A percentile compares a stretch with the other conserved stretches of the same genome.
Conservation (phyloP, 2,113 vertebrate genomes). For the Eurystomus gularis region DNA sequence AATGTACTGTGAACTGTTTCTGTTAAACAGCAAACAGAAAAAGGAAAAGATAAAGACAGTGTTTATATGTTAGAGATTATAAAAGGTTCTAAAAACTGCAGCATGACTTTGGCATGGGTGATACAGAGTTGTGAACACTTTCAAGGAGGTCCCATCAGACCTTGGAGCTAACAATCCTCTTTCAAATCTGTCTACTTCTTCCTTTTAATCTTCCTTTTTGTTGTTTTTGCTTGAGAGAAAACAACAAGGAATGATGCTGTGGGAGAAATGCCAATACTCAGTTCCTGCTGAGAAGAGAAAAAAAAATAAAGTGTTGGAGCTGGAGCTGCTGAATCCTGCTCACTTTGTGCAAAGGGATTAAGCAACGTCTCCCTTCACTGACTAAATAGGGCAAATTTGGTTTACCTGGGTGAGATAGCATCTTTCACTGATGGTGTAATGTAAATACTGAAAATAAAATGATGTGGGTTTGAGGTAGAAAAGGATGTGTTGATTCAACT, state of each 20-base stretch:
- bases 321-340: conserved; percentile 44
- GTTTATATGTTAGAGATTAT: background rate
- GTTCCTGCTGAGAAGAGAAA: conserved; percentile 58
- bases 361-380: background rate
- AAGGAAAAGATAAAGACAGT: background rate
- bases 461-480: background rate
- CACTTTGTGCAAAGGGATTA: conserved; percentile 35
- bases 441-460: background rate
- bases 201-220: conserved; percentile 55
- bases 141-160: conserved; percentile 36
- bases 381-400: background rate
- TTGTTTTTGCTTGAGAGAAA: conserved; percentile 55
- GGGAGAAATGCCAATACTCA: conserved; percentile 60
- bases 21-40: background rate
- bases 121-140: background rate
- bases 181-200: conserved; percentile 49
- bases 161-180: conserved; percentile 12
- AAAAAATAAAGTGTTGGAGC: background rate
- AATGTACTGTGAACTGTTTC: background rate
- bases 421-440: background rate
- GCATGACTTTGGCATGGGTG: conserved; percentile 6
- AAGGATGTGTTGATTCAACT: background rate
- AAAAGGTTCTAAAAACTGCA: conserved; percentile 25
- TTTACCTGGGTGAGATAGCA: background rate
- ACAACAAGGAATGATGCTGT: conserved; percentile 54